Evolutionary conservation across 2,113 vertebrate species (phyloP).

Genomic region (Nesogale talazaci): DNA sequence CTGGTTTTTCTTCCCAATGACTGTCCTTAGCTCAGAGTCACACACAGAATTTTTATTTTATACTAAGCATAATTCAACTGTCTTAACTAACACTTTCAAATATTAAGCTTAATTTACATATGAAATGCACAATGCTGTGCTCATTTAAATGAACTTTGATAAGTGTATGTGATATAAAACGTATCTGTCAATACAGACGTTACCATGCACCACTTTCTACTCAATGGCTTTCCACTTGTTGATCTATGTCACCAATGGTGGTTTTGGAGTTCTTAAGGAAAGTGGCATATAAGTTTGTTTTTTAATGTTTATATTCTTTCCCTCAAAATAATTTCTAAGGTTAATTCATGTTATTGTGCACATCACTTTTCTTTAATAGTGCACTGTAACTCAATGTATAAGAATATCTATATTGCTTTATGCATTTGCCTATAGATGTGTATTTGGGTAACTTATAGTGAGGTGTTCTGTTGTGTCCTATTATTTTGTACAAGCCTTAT

Average conservation of each 20-base stretch:
- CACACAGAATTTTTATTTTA: constrained; percentile 48
- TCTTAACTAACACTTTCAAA: constrained; percentile 37
- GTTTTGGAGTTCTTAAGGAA: not conserved
- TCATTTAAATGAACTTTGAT: not conserved
- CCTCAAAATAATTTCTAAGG: not conserved
- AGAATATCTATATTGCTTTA: not conserved
- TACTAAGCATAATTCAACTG: not conserved
- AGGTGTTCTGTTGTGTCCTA: not conserved
- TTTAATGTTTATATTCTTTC: not conserved
- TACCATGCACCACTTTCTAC: not conserved
- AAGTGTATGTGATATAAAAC: not conserved
- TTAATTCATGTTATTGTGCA: not conserved
- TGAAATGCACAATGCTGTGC: not conserved
- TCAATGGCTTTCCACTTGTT: not conserved
- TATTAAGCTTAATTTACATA: not conserved
- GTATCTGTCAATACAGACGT: not conserved
- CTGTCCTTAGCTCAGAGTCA: not conserved
- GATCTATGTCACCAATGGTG: not conserved
- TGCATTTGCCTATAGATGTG: not conserved
- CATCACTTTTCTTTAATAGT: not conserved
- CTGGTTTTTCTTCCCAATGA: constrained; percentile 11
- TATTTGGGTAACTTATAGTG: not conserved
- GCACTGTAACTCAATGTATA: no score
- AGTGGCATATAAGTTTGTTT: not conserved
- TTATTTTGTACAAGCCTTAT: not conserved